A percentile compares a stretch with the other conserved stretches of the same genome.
These are phyloP conservation scores for Sebastolobus altivelis DNA, from an alignment of 2,797 vertebrate species.

Conservation along the genomic window DNA sequence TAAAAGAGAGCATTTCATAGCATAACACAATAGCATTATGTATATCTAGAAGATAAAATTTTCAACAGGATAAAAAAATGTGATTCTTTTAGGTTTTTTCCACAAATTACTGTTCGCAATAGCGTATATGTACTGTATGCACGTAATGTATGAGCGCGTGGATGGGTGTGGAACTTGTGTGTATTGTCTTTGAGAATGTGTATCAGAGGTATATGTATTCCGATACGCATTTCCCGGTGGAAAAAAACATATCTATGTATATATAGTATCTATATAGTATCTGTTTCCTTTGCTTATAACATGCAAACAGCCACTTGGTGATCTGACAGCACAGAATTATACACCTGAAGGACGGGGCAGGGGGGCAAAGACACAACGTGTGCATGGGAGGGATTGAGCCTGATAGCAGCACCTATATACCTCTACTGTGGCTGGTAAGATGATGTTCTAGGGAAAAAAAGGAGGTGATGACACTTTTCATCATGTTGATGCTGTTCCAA, in stretches of 20 bases:
- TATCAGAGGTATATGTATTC: slow-evolving; percentile 77
- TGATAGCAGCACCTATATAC: slow-evolving; percentile 73
- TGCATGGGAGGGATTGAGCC: slow-evolving; percentile 62
- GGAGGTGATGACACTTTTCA: slow-evolving; percentile 77
- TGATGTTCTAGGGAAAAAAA: slow-evolving; percentile 55
- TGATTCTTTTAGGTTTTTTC: slow-evolving; percentile 72
- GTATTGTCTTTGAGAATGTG: slow-evolving; percentile 66
- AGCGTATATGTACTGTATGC: slow-evolving; percentile 63
- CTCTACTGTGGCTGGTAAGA: slow-evolving; percentile 67
- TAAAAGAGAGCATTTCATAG: slow-evolving; percentile 86
- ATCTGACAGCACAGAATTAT: slow-evolving; percentile 95
- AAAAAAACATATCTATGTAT: slow-evolving; percentile 84
- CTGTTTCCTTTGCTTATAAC: slow-evolving; percentile 90
- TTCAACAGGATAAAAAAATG: slow-evolving; percentile 84
- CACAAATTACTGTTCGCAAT: slow-evolving; percentile 69
- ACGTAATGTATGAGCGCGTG: slow-evolving; percentile 37
- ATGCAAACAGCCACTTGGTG: slow-evolving; percentile 98
- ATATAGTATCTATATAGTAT: slow-evolving; percentile 87
- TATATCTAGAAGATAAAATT: slow-evolving; percentile 88
- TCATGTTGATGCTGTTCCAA: slow-evolving; percentile 32
- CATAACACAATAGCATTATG: slow-evolving; percentile 91
- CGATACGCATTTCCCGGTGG: slow-evolving; percentile 73
- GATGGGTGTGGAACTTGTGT: slow-evolving; percentile 49
- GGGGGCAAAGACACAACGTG: slow-evolving; percentile 41
- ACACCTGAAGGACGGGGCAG: slow-evolving; percentile 80